A percentile compares a stretch with the other conserved stretches of the same genome.
These are phyloP conservation scores for Macaria liturata DNA, from an alignment of 2,888 invertebrate genomes.

Conservation along the genomic window DNA sequence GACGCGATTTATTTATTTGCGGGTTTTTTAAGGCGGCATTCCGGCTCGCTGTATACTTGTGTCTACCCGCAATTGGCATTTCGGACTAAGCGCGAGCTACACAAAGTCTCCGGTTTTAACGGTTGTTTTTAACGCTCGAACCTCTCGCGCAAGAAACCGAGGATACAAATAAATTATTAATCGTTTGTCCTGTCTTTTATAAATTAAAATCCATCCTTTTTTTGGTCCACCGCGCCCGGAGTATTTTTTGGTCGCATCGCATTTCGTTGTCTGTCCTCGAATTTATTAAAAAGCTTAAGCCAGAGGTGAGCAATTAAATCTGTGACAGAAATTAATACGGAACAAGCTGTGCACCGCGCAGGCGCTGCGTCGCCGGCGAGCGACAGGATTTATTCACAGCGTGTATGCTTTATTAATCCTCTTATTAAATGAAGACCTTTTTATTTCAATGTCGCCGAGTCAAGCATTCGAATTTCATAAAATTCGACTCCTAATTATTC, in stretches of 20 bases:
- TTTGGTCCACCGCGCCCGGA: constrained; percentile 64
- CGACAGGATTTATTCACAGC: constrained; percentile 65
- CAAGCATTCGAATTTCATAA: constrained; percentile 21
- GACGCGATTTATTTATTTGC: constrained; percentile 83
- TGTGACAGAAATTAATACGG: constrained; percentile 80
- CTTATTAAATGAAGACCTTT: constrained; percentile 54
- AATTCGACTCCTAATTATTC: constrained; percentile 23
- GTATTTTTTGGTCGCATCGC: constrained; percentile 74
- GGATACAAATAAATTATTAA: constrained; percentile 84
- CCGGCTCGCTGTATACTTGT: constrained; percentile 82
- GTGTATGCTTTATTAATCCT: constrained; percentile 66
- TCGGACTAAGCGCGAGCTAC: constrained; percentile 80
- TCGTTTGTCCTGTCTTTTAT: constrained; percentile 84
- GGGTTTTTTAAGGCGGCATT: constrained; percentile 81
- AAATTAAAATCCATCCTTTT: constrained; percentile 81
- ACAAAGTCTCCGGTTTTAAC: constrained; percentile 81
- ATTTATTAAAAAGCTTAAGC: constrained; percentile 81
- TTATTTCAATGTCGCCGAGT: constrained; percentile 27
- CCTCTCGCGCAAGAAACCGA: constrained; percentile 75
- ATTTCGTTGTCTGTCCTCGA: constrained; percentile 76
- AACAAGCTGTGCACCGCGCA: constrained; percentile 55
- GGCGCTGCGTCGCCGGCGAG: constrained; percentile 38
- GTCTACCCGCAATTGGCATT: constrained; percentile 83
- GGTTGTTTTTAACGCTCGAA: constrained; percentile 82
- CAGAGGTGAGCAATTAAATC: constrained; percentile 80